A percentile compares a stretch with the other conserved stretches of the same genome.
Evolutionary conservation across 1,140 invertebrate species (phyloP).

Genomic region (Anadara kagoshimensis): DNA sequence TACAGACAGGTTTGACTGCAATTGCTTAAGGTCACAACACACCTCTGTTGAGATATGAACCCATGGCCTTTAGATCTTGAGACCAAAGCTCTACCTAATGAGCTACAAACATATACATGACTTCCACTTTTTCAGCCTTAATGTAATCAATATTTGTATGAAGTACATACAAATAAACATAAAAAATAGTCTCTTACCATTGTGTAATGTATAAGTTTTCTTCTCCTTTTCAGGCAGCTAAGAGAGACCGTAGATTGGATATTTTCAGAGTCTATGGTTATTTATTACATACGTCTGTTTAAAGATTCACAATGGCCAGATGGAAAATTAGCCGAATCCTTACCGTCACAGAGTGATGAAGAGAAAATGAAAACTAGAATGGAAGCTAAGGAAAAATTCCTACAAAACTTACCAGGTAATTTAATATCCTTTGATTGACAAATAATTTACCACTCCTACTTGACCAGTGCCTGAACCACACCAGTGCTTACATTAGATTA

Average conservation of each 20-base stretch:
- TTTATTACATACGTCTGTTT: slow-evolving; percentile 89
- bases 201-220: not conserved
- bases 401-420: slow-evolving; percentile 72
- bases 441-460: not conserved
- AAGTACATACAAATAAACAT: too few species aligned
- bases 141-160: too few species aligned
- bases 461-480: not conserved
- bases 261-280: slow-evolving; percentile 91
- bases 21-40: too few species aligned
- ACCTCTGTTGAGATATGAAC: too few species aligned
- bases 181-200: not conserved
- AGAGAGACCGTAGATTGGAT: slow-evolving; percentile 90
- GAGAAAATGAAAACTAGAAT: slow-evolving; percentile 79
- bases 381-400: slow-evolving; percentile 71
- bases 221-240: slow-evolving; percentile 82
- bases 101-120: too few species aligned
- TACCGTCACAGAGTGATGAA: slow-evolving; percentile 79
- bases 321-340: slow-evolving; percentile 79
- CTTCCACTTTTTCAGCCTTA: too few species aligned
- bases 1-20: too few species aligned
- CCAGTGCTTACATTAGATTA: not conserved
- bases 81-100: too few species aligned
- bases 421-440: not conserved
- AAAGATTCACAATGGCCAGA: slow-evolving; percentile 92
- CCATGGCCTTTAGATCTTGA: too few species aligned